Evolutionary conservation across 2,797 vertebrate genomes (phyloP).

Genomic region (Tangara arthus): DNA sequence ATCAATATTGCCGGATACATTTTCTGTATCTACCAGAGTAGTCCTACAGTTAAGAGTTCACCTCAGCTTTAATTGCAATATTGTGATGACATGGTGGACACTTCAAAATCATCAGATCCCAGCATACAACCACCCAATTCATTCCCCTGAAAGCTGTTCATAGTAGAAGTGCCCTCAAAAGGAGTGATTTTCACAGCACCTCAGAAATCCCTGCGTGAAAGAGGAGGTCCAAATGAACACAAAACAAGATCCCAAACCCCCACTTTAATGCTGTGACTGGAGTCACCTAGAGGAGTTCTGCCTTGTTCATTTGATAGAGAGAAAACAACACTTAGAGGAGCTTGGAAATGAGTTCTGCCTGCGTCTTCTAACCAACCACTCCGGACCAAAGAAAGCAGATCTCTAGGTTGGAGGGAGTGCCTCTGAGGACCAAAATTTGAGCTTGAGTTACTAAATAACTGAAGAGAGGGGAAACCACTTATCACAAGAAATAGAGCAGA

Average conservation of each 20-base stretch:
- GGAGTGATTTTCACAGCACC: background rate
- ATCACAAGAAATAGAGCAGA: background rate
- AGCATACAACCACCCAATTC: background rate
- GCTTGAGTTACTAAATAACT: constrained; percentile 28
- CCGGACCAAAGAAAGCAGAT: background rate
- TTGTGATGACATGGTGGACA: background rate
- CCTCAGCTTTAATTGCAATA: background rate
- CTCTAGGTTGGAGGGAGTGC: background rate
- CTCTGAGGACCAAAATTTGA: background rate
- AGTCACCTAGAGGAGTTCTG: background rate
- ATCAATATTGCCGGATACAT: background rate
- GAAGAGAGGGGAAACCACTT: constrained; percentile 25
- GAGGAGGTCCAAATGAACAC: background rate
- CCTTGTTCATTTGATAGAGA: background rate
- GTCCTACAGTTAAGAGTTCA: background rate
- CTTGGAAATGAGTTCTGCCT: background rate
- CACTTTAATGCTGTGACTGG: background rate
- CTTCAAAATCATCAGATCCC: background rate
- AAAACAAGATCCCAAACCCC: background rate
- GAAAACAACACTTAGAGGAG: background rate
- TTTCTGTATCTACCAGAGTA: background rate
- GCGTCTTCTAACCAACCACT: background rate
- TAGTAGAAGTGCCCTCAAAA: background rate
- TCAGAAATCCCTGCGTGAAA: background rate
- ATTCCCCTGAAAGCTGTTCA: background rate